These are phyloP conservation scores for Neosalanx taihuensis DNA, from an alignment of 2,797 vertebrate genomes.

Conservation along the genomic window DNA sequence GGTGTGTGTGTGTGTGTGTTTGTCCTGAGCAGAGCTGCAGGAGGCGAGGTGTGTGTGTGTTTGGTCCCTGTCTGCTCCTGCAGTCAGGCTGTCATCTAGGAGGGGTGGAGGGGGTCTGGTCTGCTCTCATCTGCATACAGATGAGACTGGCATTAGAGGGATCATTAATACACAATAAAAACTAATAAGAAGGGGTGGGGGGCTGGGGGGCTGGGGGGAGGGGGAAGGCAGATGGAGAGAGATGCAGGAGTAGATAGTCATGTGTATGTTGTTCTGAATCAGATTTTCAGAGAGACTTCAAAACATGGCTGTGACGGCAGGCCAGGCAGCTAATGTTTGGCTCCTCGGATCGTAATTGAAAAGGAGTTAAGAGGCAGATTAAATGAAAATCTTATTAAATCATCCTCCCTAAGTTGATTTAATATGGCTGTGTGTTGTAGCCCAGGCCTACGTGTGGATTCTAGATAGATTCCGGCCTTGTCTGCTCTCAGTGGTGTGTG, in stretches of 20 bases:
- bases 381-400: constrained; percentile 51
- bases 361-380: constrained; percentile 62
- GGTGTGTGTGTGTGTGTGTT: neutral
- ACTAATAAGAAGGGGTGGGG: constrained; percentile 36
- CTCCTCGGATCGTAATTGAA: constrained; percentile 62
- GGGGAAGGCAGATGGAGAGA: constrained; percentile 10
- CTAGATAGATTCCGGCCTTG: constrained; percentile 32
- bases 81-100: constrained; percentile 46
- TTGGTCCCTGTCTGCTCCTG: constrained; percentile 23
- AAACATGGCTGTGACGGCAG: constrained; percentile 21
- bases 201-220: constrained; percentile 22
- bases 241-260: constrained; percentile 22
- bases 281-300: constrained; percentile 27
- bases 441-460: constrained; percentile 19
- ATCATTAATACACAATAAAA: constrained; percentile 60
- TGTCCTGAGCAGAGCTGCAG: no score
- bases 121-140: constrained; percentile 58
- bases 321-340: constrained; percentile 47
- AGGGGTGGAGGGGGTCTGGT: constrained; percentile 20
- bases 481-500: neutral
- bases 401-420: constrained; percentile 46
- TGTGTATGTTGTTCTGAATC: constrained; percentile 31
- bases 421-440: constrained; percentile 17
- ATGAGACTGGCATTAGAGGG: constrained; percentile 53
- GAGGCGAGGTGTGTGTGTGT: constrained; percentile 20